phyloP scores from a whole-genome alignment of 2,113 vertebrate genomes.

The Platycercus adscitus region DNA sequence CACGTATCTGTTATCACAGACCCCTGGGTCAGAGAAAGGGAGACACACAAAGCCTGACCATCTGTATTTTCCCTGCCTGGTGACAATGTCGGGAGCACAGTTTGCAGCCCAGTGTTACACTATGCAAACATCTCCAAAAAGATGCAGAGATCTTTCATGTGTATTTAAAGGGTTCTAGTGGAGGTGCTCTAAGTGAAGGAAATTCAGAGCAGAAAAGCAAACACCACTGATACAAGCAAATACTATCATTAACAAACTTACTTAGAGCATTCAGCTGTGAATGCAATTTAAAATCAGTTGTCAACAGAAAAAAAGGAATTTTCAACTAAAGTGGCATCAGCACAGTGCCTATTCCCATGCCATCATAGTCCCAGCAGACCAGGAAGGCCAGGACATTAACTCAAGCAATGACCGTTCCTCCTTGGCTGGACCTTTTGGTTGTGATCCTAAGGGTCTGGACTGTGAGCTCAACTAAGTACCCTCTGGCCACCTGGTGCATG shows the following conservation, averaged over 20 bases:
- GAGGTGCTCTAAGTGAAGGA: neutral
- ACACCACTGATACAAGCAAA: neutral
- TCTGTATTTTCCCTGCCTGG: neutral
- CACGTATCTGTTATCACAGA: fast-evolving
- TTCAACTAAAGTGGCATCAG: neutral
- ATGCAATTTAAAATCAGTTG: neutral
- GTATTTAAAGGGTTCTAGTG: neutral
- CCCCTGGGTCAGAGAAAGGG: neutral
- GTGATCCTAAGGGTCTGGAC: neutral
- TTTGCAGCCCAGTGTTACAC: neutral
- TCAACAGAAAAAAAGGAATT: neutral
- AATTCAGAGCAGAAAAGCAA: neutral
- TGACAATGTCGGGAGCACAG: neutral
- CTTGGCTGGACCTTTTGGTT: neutral
- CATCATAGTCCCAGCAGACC: neutral
- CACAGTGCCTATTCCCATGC: neutral
- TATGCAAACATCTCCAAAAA: neutral
- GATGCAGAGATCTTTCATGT: fast-evolving
- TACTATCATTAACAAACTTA: neutral
- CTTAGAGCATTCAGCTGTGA: neutral
- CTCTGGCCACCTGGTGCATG: neutral
- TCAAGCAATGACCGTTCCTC: neutral
- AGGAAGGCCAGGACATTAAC: neutral
- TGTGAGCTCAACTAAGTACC: neutral
- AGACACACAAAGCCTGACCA: neutral